Base-by-base conservation (phyloP, 2,797 vertebrate species). In the Sebastes melanostomus region DNA sequence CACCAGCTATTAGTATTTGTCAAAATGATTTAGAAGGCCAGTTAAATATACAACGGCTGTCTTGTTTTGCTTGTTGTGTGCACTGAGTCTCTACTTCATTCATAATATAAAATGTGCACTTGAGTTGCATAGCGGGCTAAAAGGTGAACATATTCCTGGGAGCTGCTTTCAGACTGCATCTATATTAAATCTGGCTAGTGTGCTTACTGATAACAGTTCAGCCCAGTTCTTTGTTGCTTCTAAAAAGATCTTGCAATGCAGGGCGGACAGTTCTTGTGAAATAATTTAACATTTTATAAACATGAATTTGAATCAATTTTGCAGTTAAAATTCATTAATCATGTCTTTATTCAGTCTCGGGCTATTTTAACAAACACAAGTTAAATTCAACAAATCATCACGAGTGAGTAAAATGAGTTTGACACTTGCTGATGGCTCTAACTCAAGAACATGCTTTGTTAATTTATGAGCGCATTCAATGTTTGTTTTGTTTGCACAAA, bases 381-480 rank as follows among this genome's bases (percentile, higher is more conserved):
- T n/a, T n/a, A 14, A 71, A 80, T 71, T 22, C 27, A 42, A 69
- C 58, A 63, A 73, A 75, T 62, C 9, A 60, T 52, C 22, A 34
- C 1, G 0, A 32, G 11, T n/a, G 18, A 62, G 42, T 32, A 8
- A 38, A 73, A 77, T 52, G 20, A 42, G 24, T 69, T 54, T 9
- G 22, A 30, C 70, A n/a, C 54, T 67, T 2, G 10, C 60, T 22
- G 30, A 62, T 36, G 78, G 36, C 72, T 70, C 18, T 2, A 20
- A 80, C 20, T 78, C 24, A 22, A 30, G 8, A 74, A 30, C 2
- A 16, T 16, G 68, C 36, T 62, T 72, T 16, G 20, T 52, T 79
- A 3, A 78, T 69, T 66, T 13, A 63, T 66, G 27, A 59, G 10
- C 1, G 0, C 7, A 65, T 52, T 71, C n/a, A n/a, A 5, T 10